A percentile compares a stretch with the other conserved stretches of the same genome.
phyloP scores from a whole-genome alignment of 2,888 invertebrate species.

The Amphipyra berbera region DNA sequence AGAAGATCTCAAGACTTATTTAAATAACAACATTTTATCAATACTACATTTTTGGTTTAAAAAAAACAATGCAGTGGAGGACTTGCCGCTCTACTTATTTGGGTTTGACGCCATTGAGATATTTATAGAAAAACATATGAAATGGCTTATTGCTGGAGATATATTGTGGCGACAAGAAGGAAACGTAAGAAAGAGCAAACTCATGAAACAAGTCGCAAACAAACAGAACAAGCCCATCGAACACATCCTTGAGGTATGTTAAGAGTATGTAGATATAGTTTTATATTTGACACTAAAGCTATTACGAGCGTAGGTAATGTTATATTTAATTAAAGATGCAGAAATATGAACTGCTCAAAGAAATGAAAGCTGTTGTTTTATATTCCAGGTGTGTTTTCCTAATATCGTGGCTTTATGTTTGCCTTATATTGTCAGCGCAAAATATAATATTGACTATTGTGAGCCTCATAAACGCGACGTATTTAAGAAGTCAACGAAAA shows the following conservation, averaged over 20 bases:
- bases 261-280: background rate
- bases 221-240: slow-evolving; percentile 30
- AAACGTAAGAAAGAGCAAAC: slow-evolving; percentile 68
- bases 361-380: background rate
- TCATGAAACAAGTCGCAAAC: slow-evolving; percentile 65
- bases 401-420: slow-evolving; percentile 78
- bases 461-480: slow-evolving; percentile 52
- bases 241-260: slow-evolving; percentile 68
- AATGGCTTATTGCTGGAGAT: slow-evolving; percentile 84
- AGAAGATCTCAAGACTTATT: slow-evolving; percentile 71
- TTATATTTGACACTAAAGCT: background rate
- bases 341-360: no score
- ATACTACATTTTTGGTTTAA: slow-evolving; percentile 87
- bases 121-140: slow-evolving; percentile 83
- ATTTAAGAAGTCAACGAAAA: slow-evolving; percentile 60
- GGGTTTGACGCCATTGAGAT: slow-evolving; percentile 71
- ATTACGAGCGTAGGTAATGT: no score
- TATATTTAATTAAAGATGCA: no score
- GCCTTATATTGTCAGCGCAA: slow-evolving; percentile 79
- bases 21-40: slow-evolving; percentile 82
- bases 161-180: slow-evolving; percentile 79
- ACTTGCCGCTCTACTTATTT: slow-evolving; percentile 82
- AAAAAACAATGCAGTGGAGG: slow-evolving; percentile 72
- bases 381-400: slow-evolving; percentile 80
- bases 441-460: slow-evolving; percentile 70